A percentile compares a stretch with the other conserved stretches of the same genome.
Conservation (phyloP, 2,888 invertebrate genomes). For the Brachyopa scutellaris region DNA sequence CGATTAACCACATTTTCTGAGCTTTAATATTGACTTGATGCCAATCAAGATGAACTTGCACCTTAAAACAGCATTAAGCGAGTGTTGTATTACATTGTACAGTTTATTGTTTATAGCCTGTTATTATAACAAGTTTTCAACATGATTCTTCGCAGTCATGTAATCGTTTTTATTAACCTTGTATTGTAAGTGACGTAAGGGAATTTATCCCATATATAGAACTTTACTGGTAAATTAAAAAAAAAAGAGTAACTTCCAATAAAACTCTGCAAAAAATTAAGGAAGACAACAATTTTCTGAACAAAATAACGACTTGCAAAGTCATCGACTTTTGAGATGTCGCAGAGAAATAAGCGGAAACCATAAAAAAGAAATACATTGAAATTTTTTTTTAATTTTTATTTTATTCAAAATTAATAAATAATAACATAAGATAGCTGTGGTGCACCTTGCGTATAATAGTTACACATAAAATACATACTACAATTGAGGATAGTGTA, state of each 20-base stretch:
- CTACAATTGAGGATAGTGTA: conserved; percentile 58
- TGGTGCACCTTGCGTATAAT: conserved; percentile 60
- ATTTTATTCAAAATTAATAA: conserved; percentile 70
- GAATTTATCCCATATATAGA: too few species aligned
- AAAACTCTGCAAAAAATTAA: too few species aligned
- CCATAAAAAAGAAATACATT: too few species aligned
- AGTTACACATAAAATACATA: conserved; percentile 61
- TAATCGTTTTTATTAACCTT: neutral
- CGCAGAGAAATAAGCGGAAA: too few species aligned
- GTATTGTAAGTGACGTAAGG: too few species aligned
- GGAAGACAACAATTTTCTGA: too few species aligned
- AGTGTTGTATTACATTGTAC: conserved; percentile 2
- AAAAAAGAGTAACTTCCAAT: too few species aligned
- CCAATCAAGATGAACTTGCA: conserved; percentile 24
- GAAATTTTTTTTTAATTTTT: conserved; percentile 49
- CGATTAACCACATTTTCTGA: conserved; percentile 47
- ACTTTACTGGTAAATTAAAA: too few species aligned
- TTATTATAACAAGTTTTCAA: conserved; percentile 1
- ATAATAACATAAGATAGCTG: conserved; percentile 70
- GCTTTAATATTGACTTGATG: conserved; percentile 19
- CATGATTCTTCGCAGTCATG: neutral
- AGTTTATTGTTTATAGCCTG: neutral
- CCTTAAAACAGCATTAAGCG: neutral
- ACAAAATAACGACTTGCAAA: neutral
- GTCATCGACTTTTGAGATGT: too few species aligned